phyloP scores from a whole-genome alignment of 2,888 invertebrate species.

The Embidobia sp. region DNA sequence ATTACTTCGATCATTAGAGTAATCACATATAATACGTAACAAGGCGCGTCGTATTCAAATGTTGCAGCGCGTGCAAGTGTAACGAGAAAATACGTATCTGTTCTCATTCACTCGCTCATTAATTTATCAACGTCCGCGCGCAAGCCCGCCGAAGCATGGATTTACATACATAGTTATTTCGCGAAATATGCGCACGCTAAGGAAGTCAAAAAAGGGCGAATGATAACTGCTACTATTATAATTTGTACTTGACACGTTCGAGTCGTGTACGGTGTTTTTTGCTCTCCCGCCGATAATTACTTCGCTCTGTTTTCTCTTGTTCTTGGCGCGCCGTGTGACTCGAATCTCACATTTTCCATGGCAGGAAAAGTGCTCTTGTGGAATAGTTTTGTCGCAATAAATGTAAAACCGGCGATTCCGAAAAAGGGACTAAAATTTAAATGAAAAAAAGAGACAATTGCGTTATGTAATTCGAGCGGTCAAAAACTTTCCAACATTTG shows the following conservation, averaged over 20 bases:
- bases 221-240: conserved; percentile 58
- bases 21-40: conserved; percentile 58
- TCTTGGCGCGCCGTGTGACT: conserved; percentile 8
- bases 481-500: too few species aligned
- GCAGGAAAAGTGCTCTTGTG: too few species aligned
- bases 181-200: conserved; percentile 30
- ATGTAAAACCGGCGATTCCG: too few species aligned
- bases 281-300: conserved; percentile 35
- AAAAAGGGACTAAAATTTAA: too few species aligned
- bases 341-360: too few species aligned
- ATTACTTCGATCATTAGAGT: conserved; percentile 62
- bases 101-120: conserved; percentile 58
- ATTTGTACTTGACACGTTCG: conserved; percentile 62
- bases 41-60: conserved; percentile 59
- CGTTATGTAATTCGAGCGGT: too few species aligned
- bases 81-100: conserved; percentile 61
- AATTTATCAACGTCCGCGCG: conserved; percentile 59
- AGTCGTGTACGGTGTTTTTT: conserved; percentile 34
- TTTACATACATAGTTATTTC: conserved; percentile 43
- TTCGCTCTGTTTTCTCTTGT: conserved; percentile 24
- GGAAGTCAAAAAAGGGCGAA: conserved; percentile 28
- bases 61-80: conserved; percentile 55
- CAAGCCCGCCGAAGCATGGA: conserved; percentile 41
- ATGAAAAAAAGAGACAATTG: too few species aligned
- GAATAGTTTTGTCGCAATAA: too few species aligned